Conservation (phyloP, 1,140 invertebrate species). For the Coenobita brevimanus region DNA sequence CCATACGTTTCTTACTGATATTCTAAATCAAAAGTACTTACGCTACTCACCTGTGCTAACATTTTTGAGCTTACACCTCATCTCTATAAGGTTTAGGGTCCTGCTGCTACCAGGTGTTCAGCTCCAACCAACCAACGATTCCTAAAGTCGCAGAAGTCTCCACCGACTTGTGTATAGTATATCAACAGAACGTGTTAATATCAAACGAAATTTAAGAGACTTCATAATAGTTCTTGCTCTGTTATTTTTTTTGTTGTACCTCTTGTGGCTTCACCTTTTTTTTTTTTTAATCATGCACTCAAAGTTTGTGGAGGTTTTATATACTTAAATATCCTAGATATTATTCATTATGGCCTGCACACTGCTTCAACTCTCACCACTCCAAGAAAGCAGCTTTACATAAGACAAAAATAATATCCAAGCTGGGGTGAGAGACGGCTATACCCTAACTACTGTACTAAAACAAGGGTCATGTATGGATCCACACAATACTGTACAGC, state of each 20-base stretch:
- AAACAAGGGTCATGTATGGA: slow-evolving; percentile 29
- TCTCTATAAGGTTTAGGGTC: slow-evolving; percentile 61
- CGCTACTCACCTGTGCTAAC: slow-evolving; percentile 65
- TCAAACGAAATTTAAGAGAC: slow-evolving; percentile 66
- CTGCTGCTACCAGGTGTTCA: slow-evolving; percentile 56
- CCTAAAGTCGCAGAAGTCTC: slow-evolving; percentile 65
- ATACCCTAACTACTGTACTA: background rate
- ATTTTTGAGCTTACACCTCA: slow-evolving; percentile 62
- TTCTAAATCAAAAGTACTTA: slow-evolving; percentile 63
- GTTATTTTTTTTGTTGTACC: slow-evolving; percentile 49
- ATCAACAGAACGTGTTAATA: slow-evolving; percentile 70
- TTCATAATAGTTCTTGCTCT: slow-evolving; percentile 59
- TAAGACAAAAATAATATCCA: slow-evolving; percentile 27
- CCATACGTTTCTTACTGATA: slow-evolving; percentile 23
- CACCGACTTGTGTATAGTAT: slow-evolving; percentile 68
- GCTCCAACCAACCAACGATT: slow-evolving; percentile 59
- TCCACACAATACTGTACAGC: slow-evolving; percentile 1
- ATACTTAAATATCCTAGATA: slow-evolving; percentile 42
- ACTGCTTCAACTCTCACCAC: slow-evolving; percentile 30
- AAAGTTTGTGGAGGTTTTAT: slow-evolving; percentile 21
- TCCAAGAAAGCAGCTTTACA: background rate
- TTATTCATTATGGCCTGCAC: slow-evolving; percentile 36
- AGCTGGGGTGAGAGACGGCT: slow-evolving; percentile 29
- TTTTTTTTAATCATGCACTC: slow-evolving; percentile 55
- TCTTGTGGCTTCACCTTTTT: slow-evolving; percentile 54